phyloP scores from a whole-genome alignment of 2,113 vertebrate genomes.

The Pelecanus crispus region DNA sequence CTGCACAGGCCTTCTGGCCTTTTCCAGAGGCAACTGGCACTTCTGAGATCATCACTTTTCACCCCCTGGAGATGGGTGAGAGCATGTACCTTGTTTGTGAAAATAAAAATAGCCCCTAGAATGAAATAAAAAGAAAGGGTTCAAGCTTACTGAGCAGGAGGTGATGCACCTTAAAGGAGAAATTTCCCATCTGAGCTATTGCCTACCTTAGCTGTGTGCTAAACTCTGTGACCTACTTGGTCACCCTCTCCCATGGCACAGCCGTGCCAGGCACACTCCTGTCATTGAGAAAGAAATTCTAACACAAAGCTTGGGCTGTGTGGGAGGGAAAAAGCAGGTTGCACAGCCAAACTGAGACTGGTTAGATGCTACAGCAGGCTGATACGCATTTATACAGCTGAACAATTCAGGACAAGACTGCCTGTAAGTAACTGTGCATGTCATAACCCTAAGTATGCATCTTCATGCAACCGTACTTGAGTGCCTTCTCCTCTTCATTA shows the following conservation, averaged over 20 bases:
- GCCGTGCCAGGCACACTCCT: not conserved
- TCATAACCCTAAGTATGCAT: not conserved
- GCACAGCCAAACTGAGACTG: not conserved
- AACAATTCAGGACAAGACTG: not conserved
- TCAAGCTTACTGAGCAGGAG: not conserved
- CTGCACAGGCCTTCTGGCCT: not conserved
- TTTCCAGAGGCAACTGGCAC: not conserved
- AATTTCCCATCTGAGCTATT: not conserved
- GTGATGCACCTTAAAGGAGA: not conserved
- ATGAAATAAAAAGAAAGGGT: not conserved
- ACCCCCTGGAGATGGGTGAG: not conserved
- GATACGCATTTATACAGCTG: not conserved
- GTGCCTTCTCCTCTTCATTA: not conserved
- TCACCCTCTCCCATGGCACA: not conserved
- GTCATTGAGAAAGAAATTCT: not conserved
- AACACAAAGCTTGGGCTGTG: not conserved
- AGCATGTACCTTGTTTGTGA: too few species aligned
- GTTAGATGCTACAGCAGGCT: not conserved
- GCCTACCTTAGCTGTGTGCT: not conserved
- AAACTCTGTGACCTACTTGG: not conserved
- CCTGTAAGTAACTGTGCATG: not conserved
- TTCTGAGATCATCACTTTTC: not conserved
- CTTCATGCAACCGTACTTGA: not conserved
- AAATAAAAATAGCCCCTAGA: not conserved
- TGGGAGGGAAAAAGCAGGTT: not conserved